phyloP scores from a whole-genome alignment of 2,888 invertebrate species.

The Globia sparganii region DNA sequence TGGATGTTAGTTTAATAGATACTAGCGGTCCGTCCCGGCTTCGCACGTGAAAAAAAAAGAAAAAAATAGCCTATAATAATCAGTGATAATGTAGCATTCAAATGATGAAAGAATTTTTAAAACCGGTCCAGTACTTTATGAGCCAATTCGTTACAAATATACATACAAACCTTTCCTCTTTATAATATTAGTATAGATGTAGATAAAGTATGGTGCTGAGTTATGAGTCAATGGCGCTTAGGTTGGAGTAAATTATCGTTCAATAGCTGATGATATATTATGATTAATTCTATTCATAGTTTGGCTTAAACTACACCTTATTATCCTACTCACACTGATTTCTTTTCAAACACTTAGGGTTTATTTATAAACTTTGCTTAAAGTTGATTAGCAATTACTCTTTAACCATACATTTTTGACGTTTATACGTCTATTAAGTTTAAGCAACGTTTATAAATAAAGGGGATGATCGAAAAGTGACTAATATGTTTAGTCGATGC shows the following conservation, averaged over 20 bases:
- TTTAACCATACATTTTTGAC: background rate
- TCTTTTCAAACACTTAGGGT: background rate
- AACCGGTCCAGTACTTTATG: no score
- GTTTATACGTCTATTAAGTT: background rate
- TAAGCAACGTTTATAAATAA: background rate
- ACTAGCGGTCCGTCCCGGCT: no score
- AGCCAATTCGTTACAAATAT: no score
- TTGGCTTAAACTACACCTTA: background rate
- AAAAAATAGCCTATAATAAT: no score
- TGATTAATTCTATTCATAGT: background rate
- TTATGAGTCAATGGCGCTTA: conserved; percentile 19
- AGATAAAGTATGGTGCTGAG: conserved; percentile 36
- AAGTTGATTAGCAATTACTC: background rate
- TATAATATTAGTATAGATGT: no score
- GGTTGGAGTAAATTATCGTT: background rate
- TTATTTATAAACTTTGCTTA: background rate
- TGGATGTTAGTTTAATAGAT: conserved; percentile 39
- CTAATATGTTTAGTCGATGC: background rate
- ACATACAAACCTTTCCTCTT: no score
- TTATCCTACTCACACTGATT: background rate
- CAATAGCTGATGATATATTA: conserved; percentile 1
- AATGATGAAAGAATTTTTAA: no score
- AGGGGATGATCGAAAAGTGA: background rate
- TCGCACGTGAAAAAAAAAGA: no score
- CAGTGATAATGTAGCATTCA: no score